Percentiles rank a stretch among this genome's conserved stretches.
These are phyloP conservation scores for Ophion obscuratus DNA, from an alignment of 2,888 invertebrate genomes.

Conservation along the genomic window DNA sequence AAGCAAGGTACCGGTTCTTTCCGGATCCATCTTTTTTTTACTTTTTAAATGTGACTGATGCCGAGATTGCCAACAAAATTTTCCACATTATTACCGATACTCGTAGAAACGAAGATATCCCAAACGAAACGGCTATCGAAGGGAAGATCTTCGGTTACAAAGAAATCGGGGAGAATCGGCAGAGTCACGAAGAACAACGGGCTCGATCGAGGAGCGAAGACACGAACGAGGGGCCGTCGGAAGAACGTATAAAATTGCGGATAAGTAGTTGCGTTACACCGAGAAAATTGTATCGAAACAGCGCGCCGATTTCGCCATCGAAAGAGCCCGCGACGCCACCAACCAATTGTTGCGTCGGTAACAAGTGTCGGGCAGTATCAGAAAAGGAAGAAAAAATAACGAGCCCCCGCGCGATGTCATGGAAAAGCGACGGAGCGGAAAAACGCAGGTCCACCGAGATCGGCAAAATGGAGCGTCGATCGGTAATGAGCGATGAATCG, in stretches of 20 bases:
- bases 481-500: slow-evolving; percentile 1
- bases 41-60: neutral
- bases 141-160: neutral
- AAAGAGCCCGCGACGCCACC: neutral
- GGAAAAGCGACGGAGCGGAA: slow-evolving; percentile 2
- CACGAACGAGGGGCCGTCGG: slow-evolving; percentile 3
- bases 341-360: slow-evolving; percentile 1
- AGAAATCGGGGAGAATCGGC: neutral
- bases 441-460: slow-evolving; percentile 8
- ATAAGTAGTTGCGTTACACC: slow-evolving; percentile 9
- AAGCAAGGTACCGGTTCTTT: neutral
- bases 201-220: neutral
- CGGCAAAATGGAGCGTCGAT: neutral
- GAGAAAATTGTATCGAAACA: slow-evolving; percentile 47
- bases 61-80: slow-evolving; percentile 8
- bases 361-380: neutral
- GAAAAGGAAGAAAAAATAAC: neutral
- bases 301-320: slow-evolving; percentile 10
- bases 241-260: slow-evolving; percentile 31
- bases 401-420: neutral
- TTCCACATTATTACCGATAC: slow-evolving; percentile 37
- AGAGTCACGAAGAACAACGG: neutral
- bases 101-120: slow-evolving; percentile 44
- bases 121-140: neutral
- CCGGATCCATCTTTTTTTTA: neutral